A percentile compares a stretch with the other conserved stretches of the same genome.
These are phyloP conservation scores for Lepidostoma basale DNA, from an alignment of 1,140 invertebrate genomes.

Conservation along the genomic window DNA sequence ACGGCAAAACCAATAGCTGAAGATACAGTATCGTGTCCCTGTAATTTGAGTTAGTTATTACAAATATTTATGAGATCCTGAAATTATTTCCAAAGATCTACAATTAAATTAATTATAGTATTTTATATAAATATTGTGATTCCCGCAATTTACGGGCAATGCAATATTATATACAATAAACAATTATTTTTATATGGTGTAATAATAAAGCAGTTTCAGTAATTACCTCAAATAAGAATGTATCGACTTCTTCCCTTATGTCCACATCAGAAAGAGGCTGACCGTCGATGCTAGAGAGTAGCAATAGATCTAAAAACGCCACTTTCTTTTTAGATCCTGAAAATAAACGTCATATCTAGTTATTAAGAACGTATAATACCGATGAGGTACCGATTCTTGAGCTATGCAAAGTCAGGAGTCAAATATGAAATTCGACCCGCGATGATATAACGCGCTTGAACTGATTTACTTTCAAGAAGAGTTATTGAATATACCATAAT, in stretches of 20 bases:
- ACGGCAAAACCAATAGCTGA: constrained; percentile 64
- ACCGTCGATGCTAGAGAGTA: constrained; percentile 66
- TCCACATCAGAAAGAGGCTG: constrained; percentile 65
- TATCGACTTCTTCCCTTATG: constrained; percentile 77
- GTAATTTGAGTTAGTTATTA: constrained; percentile 41
- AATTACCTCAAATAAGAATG: constrained; percentile 77
- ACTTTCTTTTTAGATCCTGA: constrained; percentile 61
- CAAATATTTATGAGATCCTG: background rate
- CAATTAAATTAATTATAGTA: background rate
- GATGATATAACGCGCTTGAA: too few relatives aligned
- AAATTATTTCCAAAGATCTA: background rate
- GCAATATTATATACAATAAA: background rate
- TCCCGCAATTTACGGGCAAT: background rate
- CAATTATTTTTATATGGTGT: background rate
- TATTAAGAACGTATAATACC: too few relatives aligned
- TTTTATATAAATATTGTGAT: background rate
- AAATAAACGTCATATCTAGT: background rate
- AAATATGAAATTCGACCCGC: too few relatives aligned
- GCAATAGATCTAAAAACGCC: constrained; percentile 78
- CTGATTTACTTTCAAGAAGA: too few relatives aligned
- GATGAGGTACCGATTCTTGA: too few relatives aligned
- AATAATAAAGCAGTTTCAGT: background rate
- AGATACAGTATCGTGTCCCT: constrained; percentile 82
- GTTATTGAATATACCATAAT: background rate
- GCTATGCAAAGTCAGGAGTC: too few relatives aligned